phyloP scores from a whole-genome alignment of 2,797 vertebrate species.

The Gymnocypris eckloni region DNA sequence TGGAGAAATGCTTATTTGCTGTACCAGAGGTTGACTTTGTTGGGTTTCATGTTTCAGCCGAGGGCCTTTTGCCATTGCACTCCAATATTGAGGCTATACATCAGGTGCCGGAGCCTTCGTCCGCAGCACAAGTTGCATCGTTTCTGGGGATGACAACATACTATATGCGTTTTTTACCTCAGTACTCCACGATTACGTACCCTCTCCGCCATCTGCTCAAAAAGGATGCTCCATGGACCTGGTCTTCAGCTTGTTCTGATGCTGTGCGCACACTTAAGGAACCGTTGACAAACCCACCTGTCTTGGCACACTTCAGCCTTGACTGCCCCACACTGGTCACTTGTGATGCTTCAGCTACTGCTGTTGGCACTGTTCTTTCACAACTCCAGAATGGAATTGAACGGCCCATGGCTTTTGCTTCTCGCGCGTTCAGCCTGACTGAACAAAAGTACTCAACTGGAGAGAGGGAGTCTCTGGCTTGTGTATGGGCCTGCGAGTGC shows the following conservation, averaged over 20 bases:
- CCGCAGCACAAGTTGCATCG: not conserved
- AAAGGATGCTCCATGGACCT: not conserved
- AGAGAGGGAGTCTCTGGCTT: no score
- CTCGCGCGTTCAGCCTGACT: not conserved
- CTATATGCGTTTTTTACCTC: not conserved
- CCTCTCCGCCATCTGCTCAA: constrained; percentile 30
- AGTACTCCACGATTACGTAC: not conserved
- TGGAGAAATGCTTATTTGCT: no score
- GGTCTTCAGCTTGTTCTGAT: constrained; percentile 1
- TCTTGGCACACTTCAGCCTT: no score
- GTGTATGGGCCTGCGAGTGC: no score
- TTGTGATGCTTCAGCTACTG: not conserved
- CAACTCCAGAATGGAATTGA: constrained; percentile 3
- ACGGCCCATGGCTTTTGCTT: not conserved
- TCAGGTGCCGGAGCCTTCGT: not conserved
- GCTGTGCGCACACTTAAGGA: not conserved
- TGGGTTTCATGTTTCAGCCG: not conserved
- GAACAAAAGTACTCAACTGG: constrained; percentile 31
- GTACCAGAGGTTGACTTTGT: no score
- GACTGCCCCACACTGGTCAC: no score
- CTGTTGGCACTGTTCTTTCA: constrained; percentile 5
- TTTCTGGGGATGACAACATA: not conserved
- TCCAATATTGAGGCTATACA: not conserved
- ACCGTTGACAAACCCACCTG: not conserved
- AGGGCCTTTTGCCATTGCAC: not conserved